Conservation (phyloP, 2,113 vertebrate species). For the Rattus rattus region DNA sequence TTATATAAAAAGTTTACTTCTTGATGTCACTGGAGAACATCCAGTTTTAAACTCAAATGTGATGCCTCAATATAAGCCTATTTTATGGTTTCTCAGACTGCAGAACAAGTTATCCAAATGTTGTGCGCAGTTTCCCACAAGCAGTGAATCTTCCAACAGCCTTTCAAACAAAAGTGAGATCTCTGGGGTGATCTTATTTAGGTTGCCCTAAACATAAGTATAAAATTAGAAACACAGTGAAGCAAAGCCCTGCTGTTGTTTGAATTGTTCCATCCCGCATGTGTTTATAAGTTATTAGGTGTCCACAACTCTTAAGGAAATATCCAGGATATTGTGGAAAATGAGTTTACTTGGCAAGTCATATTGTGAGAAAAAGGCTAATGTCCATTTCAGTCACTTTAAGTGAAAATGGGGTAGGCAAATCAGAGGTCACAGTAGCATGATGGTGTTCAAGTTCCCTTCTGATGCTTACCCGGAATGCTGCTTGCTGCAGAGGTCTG, state of each 20-base stretch:
- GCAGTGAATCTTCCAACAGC: not conserved
- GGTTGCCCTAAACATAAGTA: not conserved
- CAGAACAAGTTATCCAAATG: not conserved
- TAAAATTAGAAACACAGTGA: not conserved
- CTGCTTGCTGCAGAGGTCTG: not conserved
- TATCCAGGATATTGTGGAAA: not conserved
- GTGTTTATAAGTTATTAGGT: not conserved
- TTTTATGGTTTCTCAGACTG: too few relatives aligned
- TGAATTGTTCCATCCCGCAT: not conserved
- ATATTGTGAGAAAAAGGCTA: not conserved
- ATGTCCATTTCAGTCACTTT: not conserved
- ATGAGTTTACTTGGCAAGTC: not conserved
- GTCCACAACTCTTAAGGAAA: not conserved
- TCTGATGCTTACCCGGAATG: not conserved
- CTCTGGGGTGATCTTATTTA: not conserved
- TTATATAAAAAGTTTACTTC: not conserved
- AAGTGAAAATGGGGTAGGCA: not conserved
- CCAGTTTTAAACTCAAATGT: too few relatives aligned
- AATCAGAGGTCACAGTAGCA: not conserved
- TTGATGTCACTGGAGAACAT: too few relatives aligned
- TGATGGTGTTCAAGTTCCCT: not conserved
- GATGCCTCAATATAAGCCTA: too few relatives aligned
- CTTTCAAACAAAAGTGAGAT: constrained; percentile 14
- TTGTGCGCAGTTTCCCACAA: not conserved
- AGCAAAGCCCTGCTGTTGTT: not conserved